Evolutionary conservation across 2,888 invertebrate genomes (phyloP), one percentile per base, ranked within the genome.

Genomic region (Chaitophorus viminalis): DNA sequence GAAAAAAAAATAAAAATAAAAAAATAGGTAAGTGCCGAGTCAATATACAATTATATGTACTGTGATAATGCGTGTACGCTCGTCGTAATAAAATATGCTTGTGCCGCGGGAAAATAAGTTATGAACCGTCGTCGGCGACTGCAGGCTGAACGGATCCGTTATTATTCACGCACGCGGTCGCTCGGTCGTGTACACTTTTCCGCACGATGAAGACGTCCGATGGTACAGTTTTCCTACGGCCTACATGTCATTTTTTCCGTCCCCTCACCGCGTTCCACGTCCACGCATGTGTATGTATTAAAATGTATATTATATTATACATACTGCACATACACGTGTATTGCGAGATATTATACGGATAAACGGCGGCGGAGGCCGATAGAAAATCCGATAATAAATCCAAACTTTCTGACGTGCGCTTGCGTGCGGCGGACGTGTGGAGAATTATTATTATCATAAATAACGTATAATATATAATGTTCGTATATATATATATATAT

Each of bases 381-480:
- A 84, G 39, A 31, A 65, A 85, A 85, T 85, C 65, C 76, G 76
- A 85, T 46, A 52, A 85, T 77, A 85, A 85, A 84, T 84, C 83
- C 75, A 77, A 85, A 85, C 84, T 85, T 68, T 77, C 68, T 68
- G 84, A 85, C 84, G 77, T 77, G 68, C 65, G 84, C 84, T 54
- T 72, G 72, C 46, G 46, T 72, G 72, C 46, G 65, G 39, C 39
- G 65, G 84, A 84, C 84, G 76, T 77, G 84, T 85, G 33, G 77
- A 85, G 76, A 77, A 85, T 84, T 85, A 85, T 84, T 83, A 83
- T 65, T 75, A 84, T 76, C 39, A 72, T 82, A 82, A 82, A 82
- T 54, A 76, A 76, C 46, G 46, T 76, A 36, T 77, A 52, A 79
- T 17, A 78, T 36, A 36, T 36, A 36, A 60, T 9, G 60, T 60